Evolutionary conservation across 2,888 invertebrate species (phyloP).

Genomic region (Tholera decimalis): DNA sequence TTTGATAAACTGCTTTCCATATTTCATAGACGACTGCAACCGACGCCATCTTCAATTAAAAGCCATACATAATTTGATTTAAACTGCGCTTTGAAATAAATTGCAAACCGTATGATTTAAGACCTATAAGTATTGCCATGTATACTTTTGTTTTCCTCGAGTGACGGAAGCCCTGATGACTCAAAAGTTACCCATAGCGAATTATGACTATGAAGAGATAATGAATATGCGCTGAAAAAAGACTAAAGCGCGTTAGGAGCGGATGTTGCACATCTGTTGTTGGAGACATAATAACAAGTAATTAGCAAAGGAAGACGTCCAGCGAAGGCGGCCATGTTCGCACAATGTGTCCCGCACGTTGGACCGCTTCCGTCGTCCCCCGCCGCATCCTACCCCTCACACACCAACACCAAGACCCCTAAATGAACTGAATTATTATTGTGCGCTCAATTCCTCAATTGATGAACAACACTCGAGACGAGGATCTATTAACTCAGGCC

Average conservation of each 20-base stretch:
- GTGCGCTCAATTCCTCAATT: constrained; percentile 69
- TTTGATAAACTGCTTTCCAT: constrained; percentile 46
- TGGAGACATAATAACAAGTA: constrained; percentile 88
- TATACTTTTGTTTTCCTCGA: constrained; percentile 67
- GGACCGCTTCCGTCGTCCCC: constrained; percentile 77
- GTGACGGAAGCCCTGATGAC: constrained; percentile 57
- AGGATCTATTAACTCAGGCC: constrained; percentile 31
- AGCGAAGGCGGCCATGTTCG: constrained; percentile 79
- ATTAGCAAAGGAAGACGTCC: constrained; percentile 85
- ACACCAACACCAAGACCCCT: constrained; percentile 59
- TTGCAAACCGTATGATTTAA: constrained; percentile 72
- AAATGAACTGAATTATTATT: constrained; percentile 68
- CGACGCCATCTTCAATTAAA: constrained; percentile 67
- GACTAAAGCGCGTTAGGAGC: constrained; percentile 75
- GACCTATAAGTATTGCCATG: constrained; percentile 70
- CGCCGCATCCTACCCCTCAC: constrained; percentile 63
- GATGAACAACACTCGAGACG: constrained; percentile 56
- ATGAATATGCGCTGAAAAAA: constrained; percentile 59
- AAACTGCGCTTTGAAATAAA: constrained; percentile 70
- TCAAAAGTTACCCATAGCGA: constrained; percentile 34
- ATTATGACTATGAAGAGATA: constrained; percentile 44
- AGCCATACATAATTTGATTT: constrained; percentile 75
- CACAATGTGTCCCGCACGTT: constrained; percentile 89
- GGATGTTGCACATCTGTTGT: constrained; percentile 90
- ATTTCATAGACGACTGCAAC: constrained; percentile 51